Percentiles rank a stretch among this genome's conserved stretches.
Conservation (phyloP, 2,888 invertebrate species). For the Nomada ruficornis region DNA sequence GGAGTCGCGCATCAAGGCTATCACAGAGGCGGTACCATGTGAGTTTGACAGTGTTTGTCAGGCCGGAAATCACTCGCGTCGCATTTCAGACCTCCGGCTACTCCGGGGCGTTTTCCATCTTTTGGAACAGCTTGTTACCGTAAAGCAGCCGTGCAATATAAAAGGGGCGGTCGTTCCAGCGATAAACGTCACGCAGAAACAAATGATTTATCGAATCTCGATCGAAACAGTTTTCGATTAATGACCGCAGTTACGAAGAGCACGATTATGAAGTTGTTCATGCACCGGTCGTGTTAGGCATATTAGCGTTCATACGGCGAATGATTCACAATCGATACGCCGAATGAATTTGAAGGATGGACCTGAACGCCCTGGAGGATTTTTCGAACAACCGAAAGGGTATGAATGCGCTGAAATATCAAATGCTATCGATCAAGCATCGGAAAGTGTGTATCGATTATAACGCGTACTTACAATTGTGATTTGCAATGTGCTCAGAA, state of each 20-base stretch:
- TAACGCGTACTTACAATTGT: constrained; percentile 19
- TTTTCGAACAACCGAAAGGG: background rate
- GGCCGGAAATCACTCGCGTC: constrained; percentile 27
- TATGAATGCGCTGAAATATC: background rate
- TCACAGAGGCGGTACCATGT: constrained; percentile 21
- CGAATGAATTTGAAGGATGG: background rate
- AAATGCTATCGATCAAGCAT: background rate
- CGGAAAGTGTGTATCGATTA: too few species aligned
- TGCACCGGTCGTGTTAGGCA: background rate
- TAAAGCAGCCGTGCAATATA: background rate
- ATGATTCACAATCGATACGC: constrained; percentile 14
- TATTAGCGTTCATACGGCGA: background rate
- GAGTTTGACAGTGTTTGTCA: constrained; percentile 36
- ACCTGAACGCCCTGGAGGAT: background rate
- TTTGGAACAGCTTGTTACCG: background rate
- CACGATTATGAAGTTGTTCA: background rate
- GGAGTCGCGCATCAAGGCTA: constrained; percentile 56
- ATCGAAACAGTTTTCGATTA: background rate
- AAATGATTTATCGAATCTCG: background rate
- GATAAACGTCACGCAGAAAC: background rate
- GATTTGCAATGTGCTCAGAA: background rate
- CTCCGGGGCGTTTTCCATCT: constrained; percentile 19
- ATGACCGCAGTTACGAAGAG: background rate
- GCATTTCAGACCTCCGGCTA: constrained; percentile 29
- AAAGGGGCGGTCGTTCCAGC: background rate